phyloP scores from a whole-genome alignment of 2,113 vertebrate genomes.

The Carassius auratus region DNA sequence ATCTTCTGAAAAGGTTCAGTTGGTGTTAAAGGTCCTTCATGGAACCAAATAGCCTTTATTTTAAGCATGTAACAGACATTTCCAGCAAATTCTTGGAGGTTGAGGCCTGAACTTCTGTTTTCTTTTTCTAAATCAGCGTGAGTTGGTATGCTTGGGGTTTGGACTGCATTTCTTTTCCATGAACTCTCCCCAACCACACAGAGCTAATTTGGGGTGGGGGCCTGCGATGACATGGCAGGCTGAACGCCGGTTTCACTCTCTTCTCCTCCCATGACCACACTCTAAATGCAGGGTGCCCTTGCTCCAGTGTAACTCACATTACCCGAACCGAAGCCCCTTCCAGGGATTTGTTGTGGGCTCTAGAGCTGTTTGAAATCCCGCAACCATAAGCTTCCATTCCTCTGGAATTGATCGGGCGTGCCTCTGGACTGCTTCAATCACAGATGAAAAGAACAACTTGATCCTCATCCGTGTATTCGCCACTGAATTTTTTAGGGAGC shows the following conservation, averaged over 20 bases:
- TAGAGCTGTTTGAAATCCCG: constrained; percentile 27
- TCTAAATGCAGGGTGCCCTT: constrained; percentile 28
- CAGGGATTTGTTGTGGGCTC: constrained; percentile 46
- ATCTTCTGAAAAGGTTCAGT: neutral
- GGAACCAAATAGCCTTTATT: neutral
- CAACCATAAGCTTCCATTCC: constrained; percentile 49
- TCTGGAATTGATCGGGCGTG: constrained; percentile 42
- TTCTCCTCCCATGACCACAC: constrained; percentile 32
- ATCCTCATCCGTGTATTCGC: constrained; percentile 30
- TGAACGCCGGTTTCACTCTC: constrained; percentile 15
- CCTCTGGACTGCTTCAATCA: constrained; percentile 29
- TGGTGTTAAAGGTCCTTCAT: neutral
- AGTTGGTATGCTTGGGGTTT: constrained; percentile 40
- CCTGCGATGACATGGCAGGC: constrained; percentile 30
- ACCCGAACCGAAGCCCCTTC: constrained; percentile 40
- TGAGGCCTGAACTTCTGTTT: constrained; percentile 37
- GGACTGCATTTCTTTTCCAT: constrained; percentile 33
- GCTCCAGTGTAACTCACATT: constrained; percentile 45
- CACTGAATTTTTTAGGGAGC: constrained; percentile 33
- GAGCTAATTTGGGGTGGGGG: constrained; percentile 31
- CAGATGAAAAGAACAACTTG: constrained; percentile 36
- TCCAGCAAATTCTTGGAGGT: neutral
- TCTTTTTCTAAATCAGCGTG: neutral
- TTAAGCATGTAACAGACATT: neutral
- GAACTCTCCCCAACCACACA: constrained; percentile 39